A percentile compares a stretch with the other conserved stretches of the same genome.
phyloP scores from a whole-genome alignment of 2,797 vertebrate species.

The Danio tinwini region DNA sequence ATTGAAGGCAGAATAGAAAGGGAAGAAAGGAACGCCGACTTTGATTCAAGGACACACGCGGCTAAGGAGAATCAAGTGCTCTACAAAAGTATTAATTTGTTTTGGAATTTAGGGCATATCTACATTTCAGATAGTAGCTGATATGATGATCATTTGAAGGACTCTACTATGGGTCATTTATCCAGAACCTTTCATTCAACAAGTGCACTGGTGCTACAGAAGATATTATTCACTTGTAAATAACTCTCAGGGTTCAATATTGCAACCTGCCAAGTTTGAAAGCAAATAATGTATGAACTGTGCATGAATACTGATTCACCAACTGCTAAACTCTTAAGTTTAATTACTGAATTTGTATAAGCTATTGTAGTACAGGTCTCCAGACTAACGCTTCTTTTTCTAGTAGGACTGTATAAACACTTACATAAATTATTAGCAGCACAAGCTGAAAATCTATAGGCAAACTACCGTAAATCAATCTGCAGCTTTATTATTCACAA shows the following conservation, averaged over 20 bases:
- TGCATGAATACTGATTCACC: no score
- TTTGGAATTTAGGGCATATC: constrained; percentile 47
- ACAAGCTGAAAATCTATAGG: no score
- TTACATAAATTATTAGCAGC: no score
- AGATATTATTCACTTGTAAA: neutral
- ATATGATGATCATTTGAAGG: constrained; percentile 37
- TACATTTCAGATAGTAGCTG: constrained; percentile 46
- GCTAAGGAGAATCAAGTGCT: constrained; percentile 34
- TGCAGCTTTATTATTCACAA: no score
- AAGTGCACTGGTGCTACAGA: neutral
- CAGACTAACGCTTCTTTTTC: no score
- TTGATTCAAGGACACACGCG: constrained; percentile 60
- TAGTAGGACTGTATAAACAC: no score
- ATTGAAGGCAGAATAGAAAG: constrained; percentile 83
- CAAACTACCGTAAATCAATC: no score
- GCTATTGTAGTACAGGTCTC: no score
- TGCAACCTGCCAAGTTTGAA: neutral
- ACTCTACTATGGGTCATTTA: neutral
- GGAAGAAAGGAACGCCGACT: constrained; percentile 71
- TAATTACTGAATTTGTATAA: no score
- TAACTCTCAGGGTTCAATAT: neutral
- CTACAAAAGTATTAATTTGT: constrained; percentile 49
- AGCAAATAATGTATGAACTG: neutral
- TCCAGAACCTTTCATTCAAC: neutral
- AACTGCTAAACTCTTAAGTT: neutral